phyloP scores from a whole-genome alignment of 2,113 vertebrate species.

The Eudyptes chrysolophus region DNA sequence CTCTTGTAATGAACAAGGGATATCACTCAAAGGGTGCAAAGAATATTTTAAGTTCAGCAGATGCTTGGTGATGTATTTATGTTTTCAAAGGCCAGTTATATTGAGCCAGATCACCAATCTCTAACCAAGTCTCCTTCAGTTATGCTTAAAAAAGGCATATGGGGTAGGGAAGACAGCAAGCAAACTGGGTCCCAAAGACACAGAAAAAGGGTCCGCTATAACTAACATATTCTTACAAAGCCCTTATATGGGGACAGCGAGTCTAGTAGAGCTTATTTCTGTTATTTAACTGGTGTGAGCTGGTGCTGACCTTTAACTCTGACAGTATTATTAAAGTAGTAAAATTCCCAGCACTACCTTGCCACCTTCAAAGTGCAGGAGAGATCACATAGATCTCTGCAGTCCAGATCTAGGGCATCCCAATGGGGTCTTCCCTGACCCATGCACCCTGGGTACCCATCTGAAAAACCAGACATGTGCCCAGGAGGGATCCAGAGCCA shows the following conservation, averaged over 20 bases:
- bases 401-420: neutral
- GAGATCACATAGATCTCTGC: neutral
- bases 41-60: neutral
- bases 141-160: neutral
- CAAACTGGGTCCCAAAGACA: neutral
- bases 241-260: neutral
- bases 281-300: neutral
- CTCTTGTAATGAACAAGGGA: neutral
- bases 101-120: neutral
- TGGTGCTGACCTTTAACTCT: neutral
- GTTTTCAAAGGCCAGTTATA: neutral
- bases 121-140: neutral
- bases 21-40: neutral
- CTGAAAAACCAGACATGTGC: neutral
- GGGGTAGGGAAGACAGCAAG: neutral
- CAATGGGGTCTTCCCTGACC: neutral
- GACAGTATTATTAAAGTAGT: neutral
- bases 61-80: neutral
- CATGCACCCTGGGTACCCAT: fast-evolving
- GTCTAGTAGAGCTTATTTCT: neutral
- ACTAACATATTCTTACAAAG: neutral
- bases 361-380: neutral
- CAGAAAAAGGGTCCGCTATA: neutral
- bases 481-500: neutral
- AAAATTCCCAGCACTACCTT: neutral